Conservation (phyloP, 2,797 vertebrate species). For the Megalops cyprinoides region DNA sequence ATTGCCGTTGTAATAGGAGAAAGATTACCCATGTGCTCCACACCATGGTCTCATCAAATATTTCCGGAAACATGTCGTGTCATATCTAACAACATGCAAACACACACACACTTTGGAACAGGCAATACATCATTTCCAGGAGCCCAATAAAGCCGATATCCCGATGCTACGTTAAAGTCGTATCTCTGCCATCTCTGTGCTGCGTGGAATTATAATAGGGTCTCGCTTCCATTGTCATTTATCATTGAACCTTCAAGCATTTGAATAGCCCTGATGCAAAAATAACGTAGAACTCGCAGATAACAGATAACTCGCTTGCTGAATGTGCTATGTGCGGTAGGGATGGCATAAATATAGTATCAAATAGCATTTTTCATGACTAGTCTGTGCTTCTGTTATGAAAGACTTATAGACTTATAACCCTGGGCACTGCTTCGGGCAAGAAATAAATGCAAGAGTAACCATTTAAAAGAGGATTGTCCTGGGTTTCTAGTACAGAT, state of each 20-base stretch:
- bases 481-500: constrained; percentile 17
- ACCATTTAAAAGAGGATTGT: constrained; percentile 41
- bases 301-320: neutral
- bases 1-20: neutral
- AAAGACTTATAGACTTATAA: constrained; percentile 48
- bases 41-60: neutral
- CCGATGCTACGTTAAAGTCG: constrained; percentile 50
- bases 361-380: constrained; percentile 63
- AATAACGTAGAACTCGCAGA: neutral
- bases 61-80: neutral
- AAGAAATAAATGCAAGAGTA: constrained; percentile 30
- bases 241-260: constrained; percentile 49
- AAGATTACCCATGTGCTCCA: neutral
- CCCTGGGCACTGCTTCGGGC: constrained; percentile 51
- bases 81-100: neutral
- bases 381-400: constrained; percentile 44
- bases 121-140: constrained; percentile 23
- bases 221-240: constrained; percentile 52
- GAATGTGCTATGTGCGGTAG: constrained; percentile 24
- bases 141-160: constrained; percentile 15
- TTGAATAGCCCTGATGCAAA: constrained; percentile 10
- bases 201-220: neutral
- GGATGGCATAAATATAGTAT: constrained; percentile 39
- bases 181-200: constrained; percentile 49
- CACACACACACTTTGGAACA: constrained; percentile 27